Percentiles rank a stretch among this genome's conserved stretches.
These are phyloP conservation scores for Scolopax rusticola DNA, from an alignment of 2,797 vertebrate genomes.

Conservation along the genomic window DNA sequence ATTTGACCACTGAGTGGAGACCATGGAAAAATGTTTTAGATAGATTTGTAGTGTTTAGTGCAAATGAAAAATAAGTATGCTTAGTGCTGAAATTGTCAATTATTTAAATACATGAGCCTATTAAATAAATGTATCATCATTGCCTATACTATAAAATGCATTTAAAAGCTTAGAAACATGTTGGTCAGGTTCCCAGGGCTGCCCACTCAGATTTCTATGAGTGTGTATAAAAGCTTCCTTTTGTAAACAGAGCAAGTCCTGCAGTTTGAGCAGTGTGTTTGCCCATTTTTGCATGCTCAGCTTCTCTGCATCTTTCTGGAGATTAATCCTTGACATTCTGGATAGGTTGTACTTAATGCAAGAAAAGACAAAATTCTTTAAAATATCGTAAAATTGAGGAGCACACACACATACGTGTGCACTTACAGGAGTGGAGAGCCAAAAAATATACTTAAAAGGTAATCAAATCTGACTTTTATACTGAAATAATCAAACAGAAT, in stretches of 20 bases:
- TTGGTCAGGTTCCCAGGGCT: constrained; percentile 73
- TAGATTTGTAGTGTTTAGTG: not conserved
- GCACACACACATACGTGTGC: too few relatives aligned
- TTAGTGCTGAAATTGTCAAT: not conserved
- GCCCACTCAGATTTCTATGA: constrained; percentile 60
- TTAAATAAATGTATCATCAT: constrained; percentile 10
- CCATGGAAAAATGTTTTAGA: not conserved
- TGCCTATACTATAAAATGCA: constrained; percentile 33
- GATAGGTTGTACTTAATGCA: not conserved
- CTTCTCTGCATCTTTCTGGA: not conserved
- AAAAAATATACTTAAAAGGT: not conserved
- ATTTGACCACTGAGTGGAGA: not conserved
- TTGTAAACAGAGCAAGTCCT: constrained; percentile 54
- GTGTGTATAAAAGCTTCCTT: constrained; percentile 32
- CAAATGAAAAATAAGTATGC: not conserved
- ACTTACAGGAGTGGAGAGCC: not conserved
- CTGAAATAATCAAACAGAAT: not conserved
- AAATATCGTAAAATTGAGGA: not conserved
- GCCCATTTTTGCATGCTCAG: constrained; percentile 57
- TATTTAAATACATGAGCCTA: not conserved
- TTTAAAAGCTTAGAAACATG: constrained; percentile 23
- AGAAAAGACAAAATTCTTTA: not conserved
- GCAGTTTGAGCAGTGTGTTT: constrained; percentile 62
- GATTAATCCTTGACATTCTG: constrained; percentile 17
- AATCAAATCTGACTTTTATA: not conserved